These are phyloP conservation scores for Scyliorhinus canicula DNA, from an alignment of 2,797 vertebrate genomes.

Conservation along the genomic window DNA sequence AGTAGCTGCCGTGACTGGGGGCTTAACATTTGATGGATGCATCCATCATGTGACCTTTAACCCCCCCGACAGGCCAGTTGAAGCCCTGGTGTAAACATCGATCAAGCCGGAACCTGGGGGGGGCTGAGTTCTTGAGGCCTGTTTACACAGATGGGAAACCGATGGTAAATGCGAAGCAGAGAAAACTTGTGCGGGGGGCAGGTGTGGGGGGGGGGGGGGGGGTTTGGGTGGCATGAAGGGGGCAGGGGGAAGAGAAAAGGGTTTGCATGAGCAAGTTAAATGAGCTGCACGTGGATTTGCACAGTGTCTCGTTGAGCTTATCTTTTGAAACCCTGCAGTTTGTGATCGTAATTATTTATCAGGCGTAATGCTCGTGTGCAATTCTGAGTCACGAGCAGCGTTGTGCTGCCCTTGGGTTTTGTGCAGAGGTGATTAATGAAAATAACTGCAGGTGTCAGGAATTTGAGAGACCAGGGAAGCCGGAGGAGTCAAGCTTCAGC, in stretches of 20 bases:
- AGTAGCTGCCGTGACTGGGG: background rate
- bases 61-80: background rate
- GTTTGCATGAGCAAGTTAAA: background rate
- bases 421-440: background rate
- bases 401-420: background rate
- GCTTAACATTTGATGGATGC: background rate
- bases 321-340: background rate
- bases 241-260: background rate
- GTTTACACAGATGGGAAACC: background rate
- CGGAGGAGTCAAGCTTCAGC: background rate
- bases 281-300: background rate
- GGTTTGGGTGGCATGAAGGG: background rate
- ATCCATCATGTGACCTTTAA: constrained; percentile 14
- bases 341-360: background rate
- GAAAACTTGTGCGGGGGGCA: background rate
- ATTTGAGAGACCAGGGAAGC: background rate
- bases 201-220: too few species aligned
- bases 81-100: background rate
- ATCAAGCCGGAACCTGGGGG: background rate
- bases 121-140: background rate
- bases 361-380: background rate
- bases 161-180: background rate
- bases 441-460: background rate
- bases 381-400: background rate
- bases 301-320: background rate